Evolutionary conservation across 2,113 vertebrate species (phyloP).

Genomic region (Notothenia coriiceps): DNA sequence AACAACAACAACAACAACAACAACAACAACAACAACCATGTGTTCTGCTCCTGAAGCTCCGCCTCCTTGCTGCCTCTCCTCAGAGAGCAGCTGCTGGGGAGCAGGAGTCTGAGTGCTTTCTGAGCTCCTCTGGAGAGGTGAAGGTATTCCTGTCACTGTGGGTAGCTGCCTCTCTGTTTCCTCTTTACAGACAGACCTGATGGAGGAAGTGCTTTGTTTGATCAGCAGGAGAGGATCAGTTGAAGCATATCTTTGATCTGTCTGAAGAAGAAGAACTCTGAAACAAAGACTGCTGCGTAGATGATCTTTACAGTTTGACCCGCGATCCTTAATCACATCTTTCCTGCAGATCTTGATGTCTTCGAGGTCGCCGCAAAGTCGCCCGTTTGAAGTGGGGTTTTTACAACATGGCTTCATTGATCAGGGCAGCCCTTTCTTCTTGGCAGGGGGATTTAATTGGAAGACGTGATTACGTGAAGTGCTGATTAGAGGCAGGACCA

Average conservation of each 20-base stretch:
- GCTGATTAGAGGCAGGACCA: slow-evolving; percentile 77
- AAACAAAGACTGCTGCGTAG: slow-evolving; percentile 43
- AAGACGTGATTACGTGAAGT: slow-evolving; percentile 76
- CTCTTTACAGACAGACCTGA: slow-evolving; percentile 27
- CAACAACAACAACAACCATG: too few species aligned
- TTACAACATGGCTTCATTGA: slow-evolving; percentile 72
- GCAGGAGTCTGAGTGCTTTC: too few species aligned
- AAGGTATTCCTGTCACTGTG: too few species aligned
- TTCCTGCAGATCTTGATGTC: slow-evolving; percentile 68
- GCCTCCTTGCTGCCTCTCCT: too few species aligned
- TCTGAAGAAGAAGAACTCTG: slow-evolving; percentile 18
- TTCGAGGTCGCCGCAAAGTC: slow-evolving; percentile 71
- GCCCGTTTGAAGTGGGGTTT: slow-evolving; percentile 62
- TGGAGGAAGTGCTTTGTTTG: slow-evolving; percentile 40
- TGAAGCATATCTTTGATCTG: slow-evolving; percentile 39
- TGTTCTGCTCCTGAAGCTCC: too few species aligned
- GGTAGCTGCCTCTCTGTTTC: neutral
- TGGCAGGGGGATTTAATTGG: slow-evolving; percentile 67
- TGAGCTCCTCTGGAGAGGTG: too few species aligned
- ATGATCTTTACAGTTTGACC: slow-evolving; percentile 48
- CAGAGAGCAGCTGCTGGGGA: too few species aligned
- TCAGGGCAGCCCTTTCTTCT: slow-evolving; percentile 64
- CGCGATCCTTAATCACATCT: slow-evolving; percentile 62
- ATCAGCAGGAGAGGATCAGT: slow-evolving; percentile 52
- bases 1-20: too few species aligned